Evolutionary conservation across 2,797 vertebrate species (phyloP).

Genomic region (Syngnathus acus): DNA sequence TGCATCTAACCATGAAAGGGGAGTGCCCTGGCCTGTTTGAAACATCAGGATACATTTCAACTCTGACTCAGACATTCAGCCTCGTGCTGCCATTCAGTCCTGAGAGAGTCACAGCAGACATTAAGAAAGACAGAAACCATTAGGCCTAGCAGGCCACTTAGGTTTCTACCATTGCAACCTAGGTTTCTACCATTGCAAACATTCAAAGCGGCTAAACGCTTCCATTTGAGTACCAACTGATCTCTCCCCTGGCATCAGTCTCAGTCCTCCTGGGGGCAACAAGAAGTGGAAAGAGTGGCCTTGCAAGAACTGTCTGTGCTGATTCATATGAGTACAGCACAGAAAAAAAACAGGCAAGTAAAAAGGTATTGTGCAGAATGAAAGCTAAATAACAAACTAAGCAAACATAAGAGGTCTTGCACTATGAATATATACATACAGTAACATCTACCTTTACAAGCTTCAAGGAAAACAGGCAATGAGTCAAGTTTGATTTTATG

Average conservation of each 20-base stretch:
- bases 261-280: conserved; percentile 15
- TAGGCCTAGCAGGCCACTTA: conserved; percentile 44
- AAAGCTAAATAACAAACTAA: conserved; percentile 16
- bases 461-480: neutral
- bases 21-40: conserved; percentile 52
- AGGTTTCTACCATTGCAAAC: conserved; percentile 45
- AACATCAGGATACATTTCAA: conserved; percentile 60
- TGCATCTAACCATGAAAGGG: conserved; percentile 41
- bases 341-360: conserved; percentile 33
- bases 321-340: conserved; percentile 32
- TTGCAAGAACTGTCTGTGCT: conserved; percentile 25
- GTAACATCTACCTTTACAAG: neutral
- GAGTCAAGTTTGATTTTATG: neutral
- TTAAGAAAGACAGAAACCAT: conserved; percentile 58
- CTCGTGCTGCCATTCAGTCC: conserved; percentile 45
- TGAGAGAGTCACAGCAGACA: conserved; percentile 54
- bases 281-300: conserved; percentile 19
- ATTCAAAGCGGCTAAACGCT: conserved; percentile 58
- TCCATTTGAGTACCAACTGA: conserved; percentile 39
- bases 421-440: neutral
- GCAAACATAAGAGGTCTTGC: conserved; percentile 13
- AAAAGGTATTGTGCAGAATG: conserved; percentile 15
- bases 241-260: neutral
- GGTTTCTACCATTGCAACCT: conserved; percentile 49
- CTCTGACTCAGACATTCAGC: conserved; percentile 54